Conservation (phyloP, 1,140 invertebrate genomes). For the Tetraneura akinire region DNA sequence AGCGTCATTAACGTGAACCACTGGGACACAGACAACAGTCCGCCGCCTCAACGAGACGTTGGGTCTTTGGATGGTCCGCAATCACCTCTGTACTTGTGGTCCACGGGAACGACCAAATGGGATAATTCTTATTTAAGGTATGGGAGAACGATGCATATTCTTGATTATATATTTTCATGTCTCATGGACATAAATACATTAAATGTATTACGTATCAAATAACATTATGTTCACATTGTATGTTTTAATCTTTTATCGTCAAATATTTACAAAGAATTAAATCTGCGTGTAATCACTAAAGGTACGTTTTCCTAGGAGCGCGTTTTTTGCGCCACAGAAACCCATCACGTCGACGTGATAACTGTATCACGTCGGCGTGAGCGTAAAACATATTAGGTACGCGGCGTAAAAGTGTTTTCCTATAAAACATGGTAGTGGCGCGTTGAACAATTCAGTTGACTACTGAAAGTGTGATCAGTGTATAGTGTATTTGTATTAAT, state of each 20-base stretch:
- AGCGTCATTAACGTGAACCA: neutral
- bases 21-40: neutral
- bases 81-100: neutral
- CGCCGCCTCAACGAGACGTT: neutral
- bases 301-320: slow-evolving; percentile 32
- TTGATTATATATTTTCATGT: neutral
- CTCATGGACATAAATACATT: neutral
- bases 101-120: neutral
- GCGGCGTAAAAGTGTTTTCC: too few relatives aligned
- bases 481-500: too few relatives aligned
- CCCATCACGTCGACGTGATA: neutral
- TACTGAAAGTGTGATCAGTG: too few relatives aligned
- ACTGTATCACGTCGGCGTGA: slow-evolving; percentile 24
- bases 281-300: too few relatives aligned
- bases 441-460: too few relatives aligned
- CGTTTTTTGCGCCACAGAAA: slow-evolving; percentile 28
- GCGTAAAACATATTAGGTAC: slow-evolving; percentile 35
- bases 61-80: neutral
- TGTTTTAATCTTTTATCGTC: too few relatives aligned
- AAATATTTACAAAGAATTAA: too few relatives aligned
- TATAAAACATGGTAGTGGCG: too few relatives aligned
- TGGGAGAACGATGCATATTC: neutral
- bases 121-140: slow-evolving; percentile 10
- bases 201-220: neutral
- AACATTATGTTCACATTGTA: too few relatives aligned